Percentiles rank a stretch among this genome's conserved stretches.
These are phyloP conservation scores for Pandemis heparana DNA, from an alignment of 2,888 invertebrate genomes.

Conservation along the genomic window DNA sequence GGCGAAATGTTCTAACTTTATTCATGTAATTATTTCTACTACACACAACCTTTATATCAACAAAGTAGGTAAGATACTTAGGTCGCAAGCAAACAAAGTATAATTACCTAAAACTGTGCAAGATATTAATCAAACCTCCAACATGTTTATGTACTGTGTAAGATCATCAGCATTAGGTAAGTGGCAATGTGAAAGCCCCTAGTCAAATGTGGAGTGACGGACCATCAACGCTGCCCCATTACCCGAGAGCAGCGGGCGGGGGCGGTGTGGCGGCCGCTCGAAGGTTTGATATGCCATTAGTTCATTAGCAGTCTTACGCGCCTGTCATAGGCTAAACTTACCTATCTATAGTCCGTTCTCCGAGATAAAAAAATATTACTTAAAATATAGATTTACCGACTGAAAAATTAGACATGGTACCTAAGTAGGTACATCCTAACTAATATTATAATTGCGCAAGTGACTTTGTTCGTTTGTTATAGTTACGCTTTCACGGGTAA, in stretches of 20 bases:
- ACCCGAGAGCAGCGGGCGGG: constrained; percentile 60
- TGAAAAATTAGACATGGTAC: no score
- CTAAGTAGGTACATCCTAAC: no score
- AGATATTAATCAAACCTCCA: constrained; percentile 34
- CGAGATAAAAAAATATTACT: no score
- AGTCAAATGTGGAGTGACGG: constrained; percentile 84
- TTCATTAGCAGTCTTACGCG: constrained; percentile 77
- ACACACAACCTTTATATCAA: constrained; percentile 3
- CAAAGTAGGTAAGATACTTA: not conserved
- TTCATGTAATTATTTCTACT: constrained; percentile 31
- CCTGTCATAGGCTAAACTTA: constrained; percentile 56
- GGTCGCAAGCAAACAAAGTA: not conserved
- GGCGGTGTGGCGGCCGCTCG: constrained; percentile 53
- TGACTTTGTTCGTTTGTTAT: no score
- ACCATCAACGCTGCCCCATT: constrained; percentile 81
- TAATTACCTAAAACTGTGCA: not conserved
- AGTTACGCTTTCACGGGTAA: no score
- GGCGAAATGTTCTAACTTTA: constrained; percentile 28
- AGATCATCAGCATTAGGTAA: constrained; percentile 64
- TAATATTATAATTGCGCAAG: no score
- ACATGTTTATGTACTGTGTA: constrained; percentile 55
- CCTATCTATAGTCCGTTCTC: constrained; percentile 21
- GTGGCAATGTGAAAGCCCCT: constrained; percentile 78
- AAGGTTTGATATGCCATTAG: constrained; percentile 81
- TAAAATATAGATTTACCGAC: no score